A percentile compares a stretch with the other conserved stretches of the same genome.
These are phyloP conservation scores for Poecile montanus DNA, from an alignment of 2,797 vertebrate species.

Conservation along the genomic window DNA sequence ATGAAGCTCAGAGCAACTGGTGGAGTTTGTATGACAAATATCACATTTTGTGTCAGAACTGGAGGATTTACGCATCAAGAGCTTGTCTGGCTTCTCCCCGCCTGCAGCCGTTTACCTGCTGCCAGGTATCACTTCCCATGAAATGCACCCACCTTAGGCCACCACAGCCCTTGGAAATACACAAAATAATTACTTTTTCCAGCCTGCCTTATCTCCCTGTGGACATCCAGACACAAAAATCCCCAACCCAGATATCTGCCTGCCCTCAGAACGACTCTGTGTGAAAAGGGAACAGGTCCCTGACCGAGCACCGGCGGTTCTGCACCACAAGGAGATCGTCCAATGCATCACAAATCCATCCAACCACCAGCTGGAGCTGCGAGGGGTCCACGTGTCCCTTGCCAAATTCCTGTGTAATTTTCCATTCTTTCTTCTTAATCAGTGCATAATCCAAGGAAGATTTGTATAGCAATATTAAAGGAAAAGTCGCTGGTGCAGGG, in stretches of 20 bases:
- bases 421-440: not conserved
- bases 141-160: not conserved
- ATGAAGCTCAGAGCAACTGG: not conserved
- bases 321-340: not conserved
- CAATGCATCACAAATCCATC: not conserved
- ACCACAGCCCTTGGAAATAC: not conserved
- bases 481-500: not conserved
- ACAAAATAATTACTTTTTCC: not conserved
- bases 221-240: not conserved
- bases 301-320: not conserved
- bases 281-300: conserved; percentile 40
- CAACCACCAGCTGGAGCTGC: not conserved
- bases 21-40: not conserved
- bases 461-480: not conserved
- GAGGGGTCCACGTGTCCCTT: not conserved
- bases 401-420: not conserved
- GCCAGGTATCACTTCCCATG: not conserved
- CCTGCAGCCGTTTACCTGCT: not conserved
- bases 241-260: not conserved
- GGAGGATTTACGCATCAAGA: conserved; percentile 61
- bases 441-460: not conserved
- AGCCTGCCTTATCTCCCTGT: not conserved
- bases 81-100: conserved; percentile 11
- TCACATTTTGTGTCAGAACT: not conserved
- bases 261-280: not conserved